Evolutionary conservation across 2,113 vertebrate genomes (phyloP).

Genomic region (Perognathus longimembris): DNA sequence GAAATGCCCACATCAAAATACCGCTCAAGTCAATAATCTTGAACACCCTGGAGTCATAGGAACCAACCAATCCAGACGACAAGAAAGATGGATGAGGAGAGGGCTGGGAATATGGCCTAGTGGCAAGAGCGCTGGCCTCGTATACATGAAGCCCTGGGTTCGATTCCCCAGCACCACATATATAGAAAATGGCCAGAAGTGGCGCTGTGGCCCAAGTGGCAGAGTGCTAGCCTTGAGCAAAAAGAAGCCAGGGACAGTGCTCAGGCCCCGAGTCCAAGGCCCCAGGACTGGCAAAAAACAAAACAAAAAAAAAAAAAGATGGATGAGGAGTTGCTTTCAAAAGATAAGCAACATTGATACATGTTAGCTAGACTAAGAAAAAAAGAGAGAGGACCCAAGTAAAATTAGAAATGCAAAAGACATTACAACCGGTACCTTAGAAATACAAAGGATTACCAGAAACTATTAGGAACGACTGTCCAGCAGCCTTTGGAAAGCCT

Average conservation of each 20-base stretch:
- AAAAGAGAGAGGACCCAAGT: not conserved
- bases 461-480: not conserved
- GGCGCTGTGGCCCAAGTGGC: too few relatives aligned
- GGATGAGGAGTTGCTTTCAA: not conserved
- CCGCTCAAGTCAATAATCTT: not conserved
- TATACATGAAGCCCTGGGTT: too few relatives aligned
- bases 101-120: too few relatives aligned
- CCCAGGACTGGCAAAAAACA: not conserved
- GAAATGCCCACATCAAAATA: not conserved
- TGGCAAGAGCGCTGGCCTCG: too few relatives aligned
- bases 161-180: too few relatives aligned
- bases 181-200: too few relatives aligned
- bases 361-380: not conserved
- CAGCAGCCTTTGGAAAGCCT: too few relatives aligned
- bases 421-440: not conserved
- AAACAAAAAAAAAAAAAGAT: not conserved
- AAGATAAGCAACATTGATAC: not conserved
- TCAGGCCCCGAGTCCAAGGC: too few relatives aligned
- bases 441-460: not conserved
- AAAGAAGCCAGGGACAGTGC: too few relatives aligned
- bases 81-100: not conserved
- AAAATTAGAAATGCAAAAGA: not conserved
- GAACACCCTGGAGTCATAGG: not conserved
- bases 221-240: too few relatives aligned
- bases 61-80: not conserved